Evolutionary conservation across 2,888 invertebrate genomes (phyloP).

Genomic region (Phragmatobia fuliginosa): DNA sequence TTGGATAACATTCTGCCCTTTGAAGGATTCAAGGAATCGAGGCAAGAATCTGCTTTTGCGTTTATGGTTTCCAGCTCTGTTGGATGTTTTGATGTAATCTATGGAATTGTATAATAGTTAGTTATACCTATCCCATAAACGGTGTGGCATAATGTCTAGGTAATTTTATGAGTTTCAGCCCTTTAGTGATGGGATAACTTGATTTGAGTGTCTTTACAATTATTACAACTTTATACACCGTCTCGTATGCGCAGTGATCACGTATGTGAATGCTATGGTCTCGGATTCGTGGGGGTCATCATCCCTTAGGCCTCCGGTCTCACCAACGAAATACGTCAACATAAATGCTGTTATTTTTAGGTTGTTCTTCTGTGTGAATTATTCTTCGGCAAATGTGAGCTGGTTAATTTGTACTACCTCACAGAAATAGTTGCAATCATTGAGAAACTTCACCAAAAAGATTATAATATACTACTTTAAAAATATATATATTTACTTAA

Average conservation of each 20-base stretch:
- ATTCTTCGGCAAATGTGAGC: no score
- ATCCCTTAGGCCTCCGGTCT: no score
- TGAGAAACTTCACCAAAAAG: neutral
- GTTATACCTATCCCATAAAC: constrained; percentile 35
- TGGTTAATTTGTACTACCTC: no score
- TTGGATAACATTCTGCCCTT: constrained; percentile 53
- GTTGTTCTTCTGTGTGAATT: no score
- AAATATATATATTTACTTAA: neutral
- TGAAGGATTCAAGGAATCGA: constrained; percentile 77
- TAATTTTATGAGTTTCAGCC: neutral
- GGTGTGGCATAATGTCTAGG: constrained; percentile 25
- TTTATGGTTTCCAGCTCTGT: constrained; percentile 70
- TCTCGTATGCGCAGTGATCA: no score
- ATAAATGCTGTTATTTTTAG: no score
- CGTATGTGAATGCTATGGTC: no score
- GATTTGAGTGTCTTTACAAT: neutral
- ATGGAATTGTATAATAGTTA: constrained; percentile 59
- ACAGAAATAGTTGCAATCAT: neutral
- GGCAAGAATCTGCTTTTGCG: constrained; percentile 60
- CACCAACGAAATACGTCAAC: no score
- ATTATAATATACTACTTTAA: neutral
- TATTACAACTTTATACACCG: neutral
- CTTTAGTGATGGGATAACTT: constrained; percentile 3
- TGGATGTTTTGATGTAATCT: constrained; percentile 74
- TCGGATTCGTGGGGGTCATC: no score